These are phyloP conservation scores for Arothron firmamentum DNA, from an alignment of 2,113 vertebrate species.

Conservation along the genomic window DNA sequence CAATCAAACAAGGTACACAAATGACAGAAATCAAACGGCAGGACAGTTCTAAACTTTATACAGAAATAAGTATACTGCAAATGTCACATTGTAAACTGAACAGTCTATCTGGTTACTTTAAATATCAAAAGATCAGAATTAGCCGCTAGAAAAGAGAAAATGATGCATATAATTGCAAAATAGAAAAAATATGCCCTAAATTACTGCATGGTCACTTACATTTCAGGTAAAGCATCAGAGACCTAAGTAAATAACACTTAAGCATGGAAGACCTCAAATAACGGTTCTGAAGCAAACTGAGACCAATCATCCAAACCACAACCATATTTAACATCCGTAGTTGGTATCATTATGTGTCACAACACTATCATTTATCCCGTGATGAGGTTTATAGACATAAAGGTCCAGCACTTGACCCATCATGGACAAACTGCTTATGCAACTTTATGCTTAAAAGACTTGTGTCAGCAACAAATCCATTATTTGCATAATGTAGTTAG, in stretches of 20 bases:
- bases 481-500: too few relatives aligned
- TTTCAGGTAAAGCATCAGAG: conserved; percentile 1
- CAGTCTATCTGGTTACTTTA: background rate
- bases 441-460: too few relatives aligned
- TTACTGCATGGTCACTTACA: conserved; percentile 22
- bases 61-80: background rate
- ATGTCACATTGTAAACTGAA: background rate
- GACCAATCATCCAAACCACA: conserved; percentile 19
- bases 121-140: conserved; percentile 2
- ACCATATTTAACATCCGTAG: conserved; percentile 10
- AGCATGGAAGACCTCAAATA: conserved; percentile 21
- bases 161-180: conserved; percentile 14
- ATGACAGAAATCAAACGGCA: background rate
- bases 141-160: conserved; percentile 7
- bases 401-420: background rate
- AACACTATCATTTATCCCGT: conserved; percentile 2
- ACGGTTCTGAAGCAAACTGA: conserved; percentile 15
- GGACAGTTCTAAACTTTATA: background rate
- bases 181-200: conserved; percentile 6
- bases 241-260: conserved; percentile 40
- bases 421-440: too few relatives aligned
- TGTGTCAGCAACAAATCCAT: too few relatives aligned
- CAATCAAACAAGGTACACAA: background rate
- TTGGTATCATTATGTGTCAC: conserved; percentile 28
- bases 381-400: background rate